A percentile compares a stretch with the other conserved stretches of the same genome.
phyloP scores from a whole-genome alignment of 2,888 invertebrate genomes.

The Auanema freiburgensis region DNA sequence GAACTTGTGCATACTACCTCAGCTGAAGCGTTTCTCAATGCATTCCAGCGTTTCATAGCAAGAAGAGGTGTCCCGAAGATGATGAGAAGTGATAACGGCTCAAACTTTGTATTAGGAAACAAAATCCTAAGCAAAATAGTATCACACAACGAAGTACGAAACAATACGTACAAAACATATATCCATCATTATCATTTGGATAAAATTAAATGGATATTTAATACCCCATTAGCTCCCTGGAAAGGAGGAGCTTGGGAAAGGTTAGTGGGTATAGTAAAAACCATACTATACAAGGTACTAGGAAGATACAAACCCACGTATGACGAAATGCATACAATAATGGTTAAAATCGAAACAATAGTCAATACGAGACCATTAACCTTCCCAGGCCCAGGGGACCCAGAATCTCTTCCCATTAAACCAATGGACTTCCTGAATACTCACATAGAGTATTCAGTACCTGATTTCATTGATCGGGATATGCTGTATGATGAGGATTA shows the following conservation, averaged over 20 bases:
- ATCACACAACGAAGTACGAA: too few relatives aligned
- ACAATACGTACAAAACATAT: too few relatives aligned
- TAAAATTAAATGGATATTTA: too few relatives aligned
- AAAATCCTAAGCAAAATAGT: constrained; percentile 5
- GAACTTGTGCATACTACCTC: background rate
- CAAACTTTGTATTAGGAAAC: constrained; percentile 3
- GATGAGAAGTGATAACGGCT: background rate
- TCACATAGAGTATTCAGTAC: background rate
- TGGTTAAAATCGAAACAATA: constrained; percentile 7
- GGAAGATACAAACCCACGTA: background rate
- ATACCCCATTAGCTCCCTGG: too few relatives aligned
- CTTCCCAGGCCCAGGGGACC: background rate
- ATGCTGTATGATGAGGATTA: background rate
- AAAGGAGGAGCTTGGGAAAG: too few relatives aligned
- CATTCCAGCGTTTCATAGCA: background rate
- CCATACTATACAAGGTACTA: background rate
- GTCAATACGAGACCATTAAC: constrained; percentile 5
- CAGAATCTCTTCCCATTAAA: background rate
- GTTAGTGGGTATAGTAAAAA: background rate
- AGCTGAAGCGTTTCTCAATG: constrained; percentile 1
- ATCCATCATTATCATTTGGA: too few relatives aligned
- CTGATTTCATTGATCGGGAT: background rate
- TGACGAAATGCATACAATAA: background rate
- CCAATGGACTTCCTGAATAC: background rate
- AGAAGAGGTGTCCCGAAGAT: background rate